Evolutionary conservation across 2,888 invertebrate genomes (phyloP), one percentile per base, ranked within the genome.

Genomic region (Tetranychus truncatus): DNA sequence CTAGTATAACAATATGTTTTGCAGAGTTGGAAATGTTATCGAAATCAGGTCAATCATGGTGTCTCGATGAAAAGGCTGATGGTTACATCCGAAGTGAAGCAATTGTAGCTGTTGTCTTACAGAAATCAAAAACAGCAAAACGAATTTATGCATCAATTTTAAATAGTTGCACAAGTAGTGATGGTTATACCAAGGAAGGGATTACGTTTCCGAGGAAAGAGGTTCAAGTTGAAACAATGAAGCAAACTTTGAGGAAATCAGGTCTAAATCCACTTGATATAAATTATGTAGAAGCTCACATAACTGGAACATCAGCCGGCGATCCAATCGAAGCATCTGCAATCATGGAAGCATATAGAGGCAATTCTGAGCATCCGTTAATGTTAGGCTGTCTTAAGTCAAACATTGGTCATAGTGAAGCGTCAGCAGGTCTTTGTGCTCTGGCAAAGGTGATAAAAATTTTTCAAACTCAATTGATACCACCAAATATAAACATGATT

Each of bases 131-230:
- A 44, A 85, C 87, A 65, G 86, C 84, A 72, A 91, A 94, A 7
- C 87, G 73, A 9, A 87, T 90, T 11, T 95, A 95, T 83, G 91
- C 92, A 34, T 88, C 91, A 0, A 86, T 95, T 77, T 85, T 96
- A 76, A 91, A 92, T 82, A 89, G 91, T 65, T 91, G 91, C 83
- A 89, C 88, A 73, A 97, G 96, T 84, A 91, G 91, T 1, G 97
- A 97, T 83, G 97, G 97, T 66, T 84, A 86, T 84, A 96, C 95
- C 84, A 89, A 88, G 79, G 89, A 91, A 84, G 95, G 95, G 74
- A 91, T 92, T 80, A 92, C 92, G 1, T 92, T 87, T 83, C 93
- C 93, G 1, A 87, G 88, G 73, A 91, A 91, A 44, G 84, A 83
- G 73, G 88, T 91, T 88, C 92, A 93, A 84, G 89, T 89, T 81